Base-by-base conservation (phyloP, 2,888 invertebrate genomes). In the Ophion ventricosus region DNA sequence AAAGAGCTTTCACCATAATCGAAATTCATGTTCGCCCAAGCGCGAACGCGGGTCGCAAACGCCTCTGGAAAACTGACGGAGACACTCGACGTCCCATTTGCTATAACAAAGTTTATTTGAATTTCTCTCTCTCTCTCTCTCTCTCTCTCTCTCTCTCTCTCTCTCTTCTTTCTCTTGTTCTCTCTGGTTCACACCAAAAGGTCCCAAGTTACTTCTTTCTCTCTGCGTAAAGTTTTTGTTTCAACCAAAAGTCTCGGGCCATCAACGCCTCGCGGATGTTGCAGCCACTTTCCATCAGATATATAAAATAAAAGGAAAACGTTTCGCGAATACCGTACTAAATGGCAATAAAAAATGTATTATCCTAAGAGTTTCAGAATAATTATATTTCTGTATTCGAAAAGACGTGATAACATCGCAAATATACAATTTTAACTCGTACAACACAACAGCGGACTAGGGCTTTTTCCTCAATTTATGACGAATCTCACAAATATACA, bases 211-310 rank as follows among this genome's bases (percentile, higher is more conserved):
- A 49, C 49, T 49, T 57, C 57, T 63, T 59, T 29, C 26, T 66
- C 64, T 76, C 75, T 20, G 17, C 72, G 26, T 67, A 82, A 57
- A 57, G 25, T 77, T 73, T 82, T 77, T 67, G 40, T 82, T 67
- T 73, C 73, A 23, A 57, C 40, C 35, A 72, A 72, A 49, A 14
- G 57, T 66, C 59, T 10, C 35, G 20, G 35, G 11, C 72, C 35
- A 72, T 72, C 56, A 72, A 35, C 72, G 20, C 25, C 57, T 29
- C 57, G 63, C 14, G 17, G 26, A 35, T 56, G 14, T 17, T 25
- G 17, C 29, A 26, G 63, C 17, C 63, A 63, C 29, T 63, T 63
- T 29, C 29, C 29, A 29, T 63, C 49, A 17, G 57, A 20, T 56
- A 17, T 40, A 64, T 7, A 14, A 67, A 29, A 63, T 26, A 26